Conservation (phyloP, 2,113 vertebrate genomes). For the Centrocercus urophasianus region DNA sequence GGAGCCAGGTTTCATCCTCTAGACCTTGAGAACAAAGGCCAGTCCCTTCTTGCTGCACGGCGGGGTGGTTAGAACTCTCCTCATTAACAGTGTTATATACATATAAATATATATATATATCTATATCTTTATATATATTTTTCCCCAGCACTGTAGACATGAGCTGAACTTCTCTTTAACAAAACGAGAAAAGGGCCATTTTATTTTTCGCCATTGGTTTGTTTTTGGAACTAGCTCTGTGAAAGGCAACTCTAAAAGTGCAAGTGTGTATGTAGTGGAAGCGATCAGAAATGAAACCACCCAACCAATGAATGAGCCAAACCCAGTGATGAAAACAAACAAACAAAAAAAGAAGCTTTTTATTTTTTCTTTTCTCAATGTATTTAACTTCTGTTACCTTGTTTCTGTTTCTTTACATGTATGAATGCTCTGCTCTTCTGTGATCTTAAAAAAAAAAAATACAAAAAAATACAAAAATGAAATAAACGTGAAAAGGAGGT, state of each 20-base stretch:
- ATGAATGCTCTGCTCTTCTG: slow-evolving; percentile 87
- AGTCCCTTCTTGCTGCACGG: slow-evolving; percentile 71
- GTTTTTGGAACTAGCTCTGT: slow-evolving; percentile 77
- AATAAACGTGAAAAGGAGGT: slow-evolving; percentile 82
- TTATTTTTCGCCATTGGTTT: slow-evolving; percentile 75
- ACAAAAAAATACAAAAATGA: slow-evolving; percentile 78
- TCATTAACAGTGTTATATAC: slow-evolving; percentile 86
- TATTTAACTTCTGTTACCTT: slow-evolving; percentile 85
- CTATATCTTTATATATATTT: slow-evolving; percentile 82
- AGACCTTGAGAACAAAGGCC: slow-evolving; percentile 64
- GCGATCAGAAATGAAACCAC: background rate
- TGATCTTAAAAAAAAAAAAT: slow-evolving; percentile 82
- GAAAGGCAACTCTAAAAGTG: slow-evolving; percentile 73
- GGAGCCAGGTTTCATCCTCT: slow-evolving; percentile 68
- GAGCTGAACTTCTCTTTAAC: slow-evolving; percentile 79
- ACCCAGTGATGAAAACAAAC: slow-evolving; percentile 22
- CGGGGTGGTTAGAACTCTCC: slow-evolving; percentile 81
- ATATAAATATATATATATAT: slow-evolving; percentile 86
- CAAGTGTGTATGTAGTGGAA: slow-evolving; percentile 75
- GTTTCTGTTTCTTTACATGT: slow-evolving; percentile 85
- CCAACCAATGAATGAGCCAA: slow-evolving; percentile 42
- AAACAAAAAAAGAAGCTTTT: slow-evolving; percentile 63
- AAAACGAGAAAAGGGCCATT: slow-evolving; percentile 77
- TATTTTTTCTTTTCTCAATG: slow-evolving; percentile 79
- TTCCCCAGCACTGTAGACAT: slow-evolving; percentile 82